Percentiles rank a stretch among this genome's conserved stretches.
phyloP scores from a whole-genome alignment of 2,113 vertebrate genomes.

The Phylloscopus trochilus region DNA sequence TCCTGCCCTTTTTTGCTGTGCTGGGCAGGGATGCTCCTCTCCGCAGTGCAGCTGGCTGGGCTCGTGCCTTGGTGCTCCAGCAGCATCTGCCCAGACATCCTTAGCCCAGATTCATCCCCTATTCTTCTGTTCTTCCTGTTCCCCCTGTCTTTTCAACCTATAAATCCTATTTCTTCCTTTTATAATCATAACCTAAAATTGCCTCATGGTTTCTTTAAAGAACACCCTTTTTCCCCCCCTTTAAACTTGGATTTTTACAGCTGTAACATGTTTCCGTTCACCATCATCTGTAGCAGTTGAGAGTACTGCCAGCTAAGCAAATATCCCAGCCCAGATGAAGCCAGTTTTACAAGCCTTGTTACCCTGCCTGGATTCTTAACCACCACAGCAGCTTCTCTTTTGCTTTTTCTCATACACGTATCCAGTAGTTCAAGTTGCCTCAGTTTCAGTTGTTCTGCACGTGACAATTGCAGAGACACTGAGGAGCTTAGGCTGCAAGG shows the following conservation, averaged over 20 bases:
- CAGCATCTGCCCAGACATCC: neutral
- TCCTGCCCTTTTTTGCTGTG: neutral
- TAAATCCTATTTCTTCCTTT: neutral
- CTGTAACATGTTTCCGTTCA: neutral
- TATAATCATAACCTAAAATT: neutral
- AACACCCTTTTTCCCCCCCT: neutral
- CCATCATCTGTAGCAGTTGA: neutral
- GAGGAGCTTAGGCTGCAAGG: neutral
- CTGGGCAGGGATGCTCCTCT: neutral
- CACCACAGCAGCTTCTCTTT: neutral
- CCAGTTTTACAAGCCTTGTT: neutral
- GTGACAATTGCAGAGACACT: neutral
- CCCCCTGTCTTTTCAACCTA: neutral
- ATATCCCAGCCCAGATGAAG: neutral
- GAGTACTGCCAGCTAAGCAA: neutral
- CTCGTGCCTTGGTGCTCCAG: neutral
- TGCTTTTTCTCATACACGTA: neutral
- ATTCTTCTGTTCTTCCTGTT: neutral
- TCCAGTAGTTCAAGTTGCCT: neutral
- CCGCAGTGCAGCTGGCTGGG: neutral
- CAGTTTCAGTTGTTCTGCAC: neutral
- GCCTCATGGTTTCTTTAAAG: neutral
- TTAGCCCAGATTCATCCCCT: neutral
- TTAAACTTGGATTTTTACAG: neutral
- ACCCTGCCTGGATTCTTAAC: neutral